A percentile compares a stretch with the other conserved stretches of the same genome.
These are phyloP conservation scores for Lacerta agilis DNA, from an alignment of 2,797 vertebrate species.

Conservation along the genomic window DNA sequence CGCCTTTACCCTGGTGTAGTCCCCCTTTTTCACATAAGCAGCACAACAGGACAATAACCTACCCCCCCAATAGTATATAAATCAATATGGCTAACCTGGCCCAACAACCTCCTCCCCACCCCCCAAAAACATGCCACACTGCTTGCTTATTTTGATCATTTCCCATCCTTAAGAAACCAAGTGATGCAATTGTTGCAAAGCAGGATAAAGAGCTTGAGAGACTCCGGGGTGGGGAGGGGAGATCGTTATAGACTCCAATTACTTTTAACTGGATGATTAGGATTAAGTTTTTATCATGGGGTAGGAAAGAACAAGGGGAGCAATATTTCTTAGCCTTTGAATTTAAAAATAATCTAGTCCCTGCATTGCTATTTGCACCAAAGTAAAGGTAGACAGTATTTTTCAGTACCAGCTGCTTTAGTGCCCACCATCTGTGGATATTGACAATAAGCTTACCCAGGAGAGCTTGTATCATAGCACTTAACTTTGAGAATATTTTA, in stretches of 20 bases:
- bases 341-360: neutral
- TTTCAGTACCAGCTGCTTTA: constrained; percentile 18
- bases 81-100: too few species aligned
- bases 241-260: constrained; percentile 4
- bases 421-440: neutral
- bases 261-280: constrained; percentile 13
- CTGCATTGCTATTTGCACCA: neutral
- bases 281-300: neutral
- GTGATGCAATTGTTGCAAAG: constrained; percentile 7
- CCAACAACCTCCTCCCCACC: too few species aligned
- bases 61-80: neutral
- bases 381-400: constrained; percentile 15
- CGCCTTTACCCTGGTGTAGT: too few species aligned
- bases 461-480: neutral
- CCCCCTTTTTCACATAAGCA: too few species aligned
- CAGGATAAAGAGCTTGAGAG: neutral
- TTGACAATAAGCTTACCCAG: constrained; percentile 28
- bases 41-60: too few species aligned
- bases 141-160: neutral
- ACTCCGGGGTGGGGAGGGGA: neutral
- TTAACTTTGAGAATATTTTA: constrained; percentile 39
- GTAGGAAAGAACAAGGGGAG: constrained; percentile 6
- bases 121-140: neutral
- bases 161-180: neutral
- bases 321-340: neutral